Evolutionary conservation across 1,140 invertebrate species (phyloP).

Genomic region (Xylocopa sonorina): DNA sequence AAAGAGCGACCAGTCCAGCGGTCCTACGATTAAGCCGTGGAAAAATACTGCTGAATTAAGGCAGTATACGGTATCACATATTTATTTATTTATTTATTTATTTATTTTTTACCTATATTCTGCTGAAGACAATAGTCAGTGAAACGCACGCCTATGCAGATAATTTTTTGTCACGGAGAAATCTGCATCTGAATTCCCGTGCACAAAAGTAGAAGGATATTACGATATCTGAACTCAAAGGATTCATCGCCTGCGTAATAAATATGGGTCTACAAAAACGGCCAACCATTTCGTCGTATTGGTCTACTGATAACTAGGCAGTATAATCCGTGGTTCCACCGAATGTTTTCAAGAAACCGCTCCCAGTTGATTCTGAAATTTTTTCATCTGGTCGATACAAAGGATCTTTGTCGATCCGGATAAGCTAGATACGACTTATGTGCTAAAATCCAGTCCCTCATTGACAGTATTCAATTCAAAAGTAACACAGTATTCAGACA

Average conservation of each 20-base stretch:
- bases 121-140: neutral
- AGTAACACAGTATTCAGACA: neutral
- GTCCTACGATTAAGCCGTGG: too few species aligned
- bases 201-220: constrained; percentile 2
- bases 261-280: constrained; percentile 4
- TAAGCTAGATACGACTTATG: constrained; percentile 1
- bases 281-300: constrained; percentile 4
- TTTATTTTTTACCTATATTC: constrained; percentile 1
- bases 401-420: constrained; percentile 3
- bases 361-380: neutral
- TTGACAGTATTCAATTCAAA: too few species aligned
- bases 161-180: neutral
- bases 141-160: constrained; percentile 6
- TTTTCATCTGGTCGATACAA: neutral
- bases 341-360: constrained; percentile 7
- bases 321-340: neutral
- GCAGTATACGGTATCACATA: too few species aligned
- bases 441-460: constrained; percentile 4
- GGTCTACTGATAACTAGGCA: neutral
- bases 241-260: neutral
- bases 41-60: too few species aligned
- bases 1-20: too few species aligned
- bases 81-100: too few species aligned
- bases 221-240: constrained; percentile 4
- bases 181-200: constrained; percentile 1